These are phyloP conservation scores for Phaethornis superciliosus DNA, from an alignment of 2,113 vertebrate species.

Conservation along the genomic window DNA sequence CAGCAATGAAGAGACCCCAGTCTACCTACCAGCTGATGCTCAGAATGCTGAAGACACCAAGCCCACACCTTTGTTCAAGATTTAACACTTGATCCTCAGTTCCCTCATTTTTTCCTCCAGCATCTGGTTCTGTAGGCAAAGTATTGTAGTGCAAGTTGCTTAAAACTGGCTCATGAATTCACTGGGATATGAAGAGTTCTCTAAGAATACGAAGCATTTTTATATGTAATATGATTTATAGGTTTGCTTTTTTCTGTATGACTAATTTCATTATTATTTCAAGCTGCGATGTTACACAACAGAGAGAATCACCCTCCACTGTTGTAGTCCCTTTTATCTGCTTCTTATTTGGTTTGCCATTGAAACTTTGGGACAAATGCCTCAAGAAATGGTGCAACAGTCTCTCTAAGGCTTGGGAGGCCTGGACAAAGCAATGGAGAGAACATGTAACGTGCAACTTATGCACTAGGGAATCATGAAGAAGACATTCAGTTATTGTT, in stretches of 20 bases:
- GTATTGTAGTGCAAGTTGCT: neutral
- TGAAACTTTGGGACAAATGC: conserved; percentile 58
- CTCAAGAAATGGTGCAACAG: conserved; percentile 57
- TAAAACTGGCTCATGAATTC: neutral
- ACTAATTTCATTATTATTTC: conserved; percentile 51
- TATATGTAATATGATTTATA: conserved; percentile 30
- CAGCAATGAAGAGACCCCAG: neutral
- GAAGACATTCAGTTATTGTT: conserved; percentile 39
- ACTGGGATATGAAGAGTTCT: neutral
- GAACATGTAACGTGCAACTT: conserved; percentile 37
- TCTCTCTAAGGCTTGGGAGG: conserved; percentile 48
- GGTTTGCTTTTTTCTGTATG: conserved; percentile 12
- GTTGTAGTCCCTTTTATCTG: conserved; percentile 30
- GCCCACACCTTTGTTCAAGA: neutral
- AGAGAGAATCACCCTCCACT: conserved; percentile 36
- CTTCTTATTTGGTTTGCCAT: conserved; percentile 24
- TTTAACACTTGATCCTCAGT: neutral
- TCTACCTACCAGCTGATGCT: neutral
- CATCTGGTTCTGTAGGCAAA: neutral
- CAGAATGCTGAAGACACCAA: neutral
- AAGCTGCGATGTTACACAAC: conserved; percentile 65
- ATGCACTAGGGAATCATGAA: conserved; percentile 50
- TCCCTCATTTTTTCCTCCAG: conserved; percentile 1
- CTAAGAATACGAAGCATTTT: conserved; percentile 23
- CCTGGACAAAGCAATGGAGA: conserved; percentile 49